Base-by-base conservation (phyloP, 1,140 invertebrate species). In the Carposina sasakii region DNA sequence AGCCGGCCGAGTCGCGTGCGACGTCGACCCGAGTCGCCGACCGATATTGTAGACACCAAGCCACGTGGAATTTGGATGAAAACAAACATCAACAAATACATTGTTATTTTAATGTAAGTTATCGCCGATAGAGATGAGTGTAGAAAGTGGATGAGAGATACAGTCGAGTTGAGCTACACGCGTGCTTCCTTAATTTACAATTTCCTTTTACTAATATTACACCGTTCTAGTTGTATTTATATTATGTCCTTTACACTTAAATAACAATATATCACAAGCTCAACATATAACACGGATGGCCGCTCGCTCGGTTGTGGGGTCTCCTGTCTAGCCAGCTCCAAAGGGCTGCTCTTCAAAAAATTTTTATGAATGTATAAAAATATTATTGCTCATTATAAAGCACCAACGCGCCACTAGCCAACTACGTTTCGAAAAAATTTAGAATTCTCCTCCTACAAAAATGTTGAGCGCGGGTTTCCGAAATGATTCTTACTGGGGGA, bases 221-320 rank as follows among this genome's bases (percentile, higher is more conserved):
- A 74, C 63, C 55, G 61, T 67, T 63, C 47, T 52, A 69, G 59
- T 71, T 71, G 66, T 73, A 76, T 68, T 71, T 58, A 67, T 57
- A 71, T 63, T 72, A 67, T 71, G 71, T 70, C 59, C 61, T 67
- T 82, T 82, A 82, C 78, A 82, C 78, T 76, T 79, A 79, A 82
- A 82, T 82, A 82, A 82, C 78, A 82, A 82, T 78, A 79, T 82
- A 82, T 82, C 78, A 82, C 78, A 82, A 79, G 78, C 78, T 76
- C 75, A 82, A 82, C 74, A 77, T 79, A 77, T 76, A 67, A 69
- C 68, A 74, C 51, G 63, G 62, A 54, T 66, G 39, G 50, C 57
- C 43, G 36, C 17, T 21, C 36, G 22, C 17, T 16, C 8, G n/a
- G 33, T 36, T 8, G 20, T 31, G 22, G 16, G 31, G 26, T 54